A percentile compares a stretch with the other conserved stretches of the same genome.
These are phyloP conservation scores for Laupala kohalensis DNA, from an alignment of 1,140 invertebrate species.

Conservation along the genomic window DNA sequence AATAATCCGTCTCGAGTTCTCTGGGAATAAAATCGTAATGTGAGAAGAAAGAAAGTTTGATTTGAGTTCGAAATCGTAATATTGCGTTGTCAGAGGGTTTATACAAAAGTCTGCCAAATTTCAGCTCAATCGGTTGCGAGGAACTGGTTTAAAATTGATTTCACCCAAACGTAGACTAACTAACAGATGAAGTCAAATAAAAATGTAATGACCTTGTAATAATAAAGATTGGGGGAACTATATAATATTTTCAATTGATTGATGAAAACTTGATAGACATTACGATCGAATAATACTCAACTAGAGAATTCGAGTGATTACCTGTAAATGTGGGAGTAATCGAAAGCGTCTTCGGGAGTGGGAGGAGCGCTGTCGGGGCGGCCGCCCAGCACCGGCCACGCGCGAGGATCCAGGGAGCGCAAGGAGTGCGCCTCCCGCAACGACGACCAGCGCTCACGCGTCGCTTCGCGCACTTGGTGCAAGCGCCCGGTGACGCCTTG, in stretches of 20 bases:
- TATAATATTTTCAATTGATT: not conserved
- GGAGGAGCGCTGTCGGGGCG: not conserved
- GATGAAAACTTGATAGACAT: not conserved
- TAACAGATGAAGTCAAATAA: not conserved
- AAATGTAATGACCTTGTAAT: not conserved
- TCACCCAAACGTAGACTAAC: too few relatives aligned
- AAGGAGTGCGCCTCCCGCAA: conserved; percentile 43
- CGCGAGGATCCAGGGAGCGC: conserved; percentile 18
- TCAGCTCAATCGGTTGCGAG: too few relatives aligned
- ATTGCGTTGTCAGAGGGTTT: too few relatives aligned
- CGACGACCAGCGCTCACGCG: conserved; percentile 40
- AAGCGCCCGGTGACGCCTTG: conserved; percentile 55
- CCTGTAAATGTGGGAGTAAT: conserved; percentile 65
- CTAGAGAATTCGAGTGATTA: conserved; percentile 22
- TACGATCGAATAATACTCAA: not conserved
- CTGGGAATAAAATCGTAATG: too few relatives aligned
- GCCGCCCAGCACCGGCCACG: not conserved
- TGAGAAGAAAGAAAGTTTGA: too few relatives aligned
- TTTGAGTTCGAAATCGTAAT: too few relatives aligned
- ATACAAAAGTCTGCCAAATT: too few relatives aligned
- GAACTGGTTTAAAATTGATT: too few relatives aligned
- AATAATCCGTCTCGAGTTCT: too few relatives aligned
- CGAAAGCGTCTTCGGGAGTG: conserved; percentile 19
- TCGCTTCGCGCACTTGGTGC: conserved; percentile 47
- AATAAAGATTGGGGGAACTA: not conserved